Base-by-base conservation (phyloP, 2,797 vertebrate genomes). In the Syngnathus acus region DNA sequence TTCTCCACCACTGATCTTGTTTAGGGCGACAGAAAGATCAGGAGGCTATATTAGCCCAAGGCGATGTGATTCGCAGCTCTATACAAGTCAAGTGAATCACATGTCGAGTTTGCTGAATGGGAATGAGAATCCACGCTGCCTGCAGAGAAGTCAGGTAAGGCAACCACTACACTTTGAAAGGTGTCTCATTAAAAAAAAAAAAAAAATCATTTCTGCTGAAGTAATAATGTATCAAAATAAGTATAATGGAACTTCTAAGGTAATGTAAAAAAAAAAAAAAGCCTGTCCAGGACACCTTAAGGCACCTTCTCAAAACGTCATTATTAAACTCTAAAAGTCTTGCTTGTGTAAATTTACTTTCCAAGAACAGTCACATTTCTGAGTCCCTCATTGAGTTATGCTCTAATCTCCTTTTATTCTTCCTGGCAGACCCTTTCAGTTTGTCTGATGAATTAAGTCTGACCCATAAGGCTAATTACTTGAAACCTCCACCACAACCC, bases 381-480 rank as follows among this genome's bases (percentile, higher is more conserved):
- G 11, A 43, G 64, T 53, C 45, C 40, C 23, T 61, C 47, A n/a
- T 48, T 43, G 19, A 69, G 61, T 63, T 47, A 57, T 64, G 71
- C 57, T 75, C 61, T 26, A 54, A 74, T 78, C 65, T 65, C 58
- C 68, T 74, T 68, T 74, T 55, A 70, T 62, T 65, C 59, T 66
- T 48, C 21, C 70, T 23, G 11, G 75, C 23, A 14, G n/a, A 37
- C 70, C 58, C 68, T 68, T 73, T 58, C 67, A 65, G 68, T 72
- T 79, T 72, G 42, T 55, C 65, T 69, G 77, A 83, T 75, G 69
- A 78, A 74, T 82, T 72, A 70, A 69, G 48, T 4, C 64, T 72
- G 58, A 80, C 75, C 74, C 65, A 61, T 6, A 19, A 75, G 69
- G 75, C 71, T 75, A 76, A 78, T 77, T 80, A 64, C 70, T 78